A percentile compares a stretch with the other conserved stretches of the same genome.
Evolutionary conservation across 2,113 vertebrate species (phyloP).

Genomic region (Melanocharis versteri): DNA sequence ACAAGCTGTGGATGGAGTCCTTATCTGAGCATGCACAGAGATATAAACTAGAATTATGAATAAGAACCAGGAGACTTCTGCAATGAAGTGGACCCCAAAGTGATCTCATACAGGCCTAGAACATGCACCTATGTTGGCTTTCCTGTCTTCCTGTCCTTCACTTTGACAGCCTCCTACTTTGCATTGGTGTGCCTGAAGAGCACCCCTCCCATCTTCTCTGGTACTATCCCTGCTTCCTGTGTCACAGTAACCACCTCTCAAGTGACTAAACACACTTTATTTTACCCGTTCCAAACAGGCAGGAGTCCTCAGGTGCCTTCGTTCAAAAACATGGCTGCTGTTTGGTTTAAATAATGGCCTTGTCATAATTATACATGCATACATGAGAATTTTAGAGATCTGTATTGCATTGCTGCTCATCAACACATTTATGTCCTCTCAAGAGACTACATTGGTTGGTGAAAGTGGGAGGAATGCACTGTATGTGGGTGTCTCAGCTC

Average conservation of each 20-base stretch:
- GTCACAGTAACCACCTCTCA: neutral
- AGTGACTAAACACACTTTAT: neutral
- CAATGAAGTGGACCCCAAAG: neutral
- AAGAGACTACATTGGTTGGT: neutral
- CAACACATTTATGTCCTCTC: neutral
- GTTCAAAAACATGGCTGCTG: neutral
- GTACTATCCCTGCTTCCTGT: neutral
- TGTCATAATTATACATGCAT: neutral
- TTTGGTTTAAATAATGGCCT: neutral
- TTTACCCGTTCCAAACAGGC: neutral
- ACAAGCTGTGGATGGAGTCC: neutral
- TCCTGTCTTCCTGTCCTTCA: neutral
- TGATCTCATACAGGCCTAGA: neutral
- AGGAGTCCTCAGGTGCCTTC: neutral
- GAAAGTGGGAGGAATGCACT: neutral
- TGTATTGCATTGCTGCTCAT: neutral
- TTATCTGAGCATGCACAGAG: neutral
- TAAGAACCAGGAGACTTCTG: neutral
- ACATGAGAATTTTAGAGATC: neutral
- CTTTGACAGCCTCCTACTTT: neutral
- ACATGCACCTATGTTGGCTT: neutral
- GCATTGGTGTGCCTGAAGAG: neutral
- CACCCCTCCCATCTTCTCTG: neutral
- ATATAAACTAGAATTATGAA: neutral
- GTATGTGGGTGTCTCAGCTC: neutral